phyloP scores from a whole-genome alignment of 2,888 invertebrate species.

The Drosophila algonquin region DNA sequence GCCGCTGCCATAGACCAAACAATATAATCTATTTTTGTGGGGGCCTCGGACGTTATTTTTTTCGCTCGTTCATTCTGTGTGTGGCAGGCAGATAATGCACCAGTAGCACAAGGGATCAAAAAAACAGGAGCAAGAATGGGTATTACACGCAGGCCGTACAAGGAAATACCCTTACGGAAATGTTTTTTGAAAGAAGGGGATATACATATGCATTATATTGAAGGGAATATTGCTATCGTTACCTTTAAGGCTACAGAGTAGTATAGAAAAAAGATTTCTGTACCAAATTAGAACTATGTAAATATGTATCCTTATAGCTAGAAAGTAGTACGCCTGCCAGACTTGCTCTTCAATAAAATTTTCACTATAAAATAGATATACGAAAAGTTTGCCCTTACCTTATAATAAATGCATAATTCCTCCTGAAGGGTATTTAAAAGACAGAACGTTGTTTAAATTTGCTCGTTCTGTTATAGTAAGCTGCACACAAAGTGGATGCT shows the following conservation, averaged over 20 bases:
- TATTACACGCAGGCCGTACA: background rate
- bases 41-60: conserved; percentile 45
- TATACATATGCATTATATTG: too few species aligned
- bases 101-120: conserved; percentile 4
- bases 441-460: conserved; percentile 62
- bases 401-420: background rate
- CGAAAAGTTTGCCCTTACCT: too few species aligned
- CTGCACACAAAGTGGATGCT: conserved; percentile 42
- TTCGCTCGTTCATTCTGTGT: conserved; percentile 25
- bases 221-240: too few species aligned
- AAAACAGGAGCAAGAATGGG: background rate
- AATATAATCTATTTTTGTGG: conserved; percentile 74
- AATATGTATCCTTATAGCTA: too few species aligned
- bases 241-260: too few species aligned
- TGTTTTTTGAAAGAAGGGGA: background rate
- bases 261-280: too few species aligned
- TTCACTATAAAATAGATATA: too few species aligned
- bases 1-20: conserved; percentile 69
- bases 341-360: too few species aligned
- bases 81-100: conserved; percentile 40
- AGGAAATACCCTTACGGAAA: background rate
- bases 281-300: too few species aligned
- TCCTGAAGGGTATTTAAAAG: background rate
- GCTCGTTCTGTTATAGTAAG: conserved; percentile 52
- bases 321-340: too few species aligned